Conservation (phyloP, 2,113 vertebrate genomes). For the Amphiprion percula region DNA sequence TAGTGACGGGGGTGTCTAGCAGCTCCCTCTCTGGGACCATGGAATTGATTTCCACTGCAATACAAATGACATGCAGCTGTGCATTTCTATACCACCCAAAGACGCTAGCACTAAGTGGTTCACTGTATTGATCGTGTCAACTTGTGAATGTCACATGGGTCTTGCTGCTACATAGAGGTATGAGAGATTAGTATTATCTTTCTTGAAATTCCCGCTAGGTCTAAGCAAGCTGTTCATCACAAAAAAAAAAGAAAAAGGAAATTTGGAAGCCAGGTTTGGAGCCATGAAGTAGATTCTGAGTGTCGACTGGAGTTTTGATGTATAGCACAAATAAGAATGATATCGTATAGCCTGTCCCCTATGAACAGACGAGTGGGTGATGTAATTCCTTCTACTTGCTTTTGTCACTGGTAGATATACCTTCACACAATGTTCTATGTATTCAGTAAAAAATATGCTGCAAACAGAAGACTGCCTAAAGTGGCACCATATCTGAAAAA, state of each 20-base stretch:
- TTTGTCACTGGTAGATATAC: too few species aligned
- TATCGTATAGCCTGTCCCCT: too few species aligned
- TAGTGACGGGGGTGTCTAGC: conserved; percentile 4
- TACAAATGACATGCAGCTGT: conserved; percentile 28
- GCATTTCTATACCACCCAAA: conserved; percentile 29
- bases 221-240: too few species aligned
- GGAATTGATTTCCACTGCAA: conserved; percentile 40
- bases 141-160: conserved; percentile 20
- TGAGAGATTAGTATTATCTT: neutral
- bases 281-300: neutral
- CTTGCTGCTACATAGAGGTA: neutral
- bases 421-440: too few species aligned
- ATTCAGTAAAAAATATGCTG: too few species aligned
- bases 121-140: conserved; percentile 32
- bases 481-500: too few species aligned
- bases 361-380: too few species aligned
- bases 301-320: too few species aligned
- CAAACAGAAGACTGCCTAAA: too few species aligned
- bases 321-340: too few species aligned
- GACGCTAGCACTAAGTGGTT: conserved; percentile 5
- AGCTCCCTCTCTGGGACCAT: conserved; percentile 6
- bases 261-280: neutral
- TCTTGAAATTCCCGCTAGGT: neutral
- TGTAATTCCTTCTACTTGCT: too few species aligned
- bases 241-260: neutral